Evolutionary conservation across 2,797 vertebrate genomes (phyloP).

Genomic region (Premnoplex brunnescens): DNA sequence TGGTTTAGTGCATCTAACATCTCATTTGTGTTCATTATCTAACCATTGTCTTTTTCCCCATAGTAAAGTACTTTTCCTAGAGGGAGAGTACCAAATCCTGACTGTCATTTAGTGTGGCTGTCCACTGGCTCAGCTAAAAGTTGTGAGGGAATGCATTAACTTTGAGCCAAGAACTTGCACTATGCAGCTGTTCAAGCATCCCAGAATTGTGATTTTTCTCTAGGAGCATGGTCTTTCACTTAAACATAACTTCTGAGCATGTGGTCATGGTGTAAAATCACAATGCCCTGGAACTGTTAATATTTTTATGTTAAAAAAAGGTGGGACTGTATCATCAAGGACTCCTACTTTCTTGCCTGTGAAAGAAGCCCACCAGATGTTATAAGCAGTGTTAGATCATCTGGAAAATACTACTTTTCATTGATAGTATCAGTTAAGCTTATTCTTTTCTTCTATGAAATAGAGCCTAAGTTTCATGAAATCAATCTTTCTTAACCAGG

Average conservation of each 20-base stretch:
- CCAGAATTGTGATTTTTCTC: neutral
- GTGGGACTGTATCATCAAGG: neutral
- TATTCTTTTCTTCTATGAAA: neutral
- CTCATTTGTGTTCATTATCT: neutral
- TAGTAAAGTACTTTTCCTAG: neutral
- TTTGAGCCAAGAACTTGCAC: neutral
- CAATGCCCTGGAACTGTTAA: neutral
- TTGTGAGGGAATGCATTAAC: neutral
- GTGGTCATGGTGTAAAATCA: neutral
- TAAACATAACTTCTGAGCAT: neutral
- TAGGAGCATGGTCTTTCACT: neutral
- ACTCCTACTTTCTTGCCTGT: neutral
- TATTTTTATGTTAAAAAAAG: neutral
- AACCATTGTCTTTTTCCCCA: neutral
- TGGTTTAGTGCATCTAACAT: constrained; percentile 51
- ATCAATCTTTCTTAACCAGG: neutral
- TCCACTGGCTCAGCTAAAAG: neutral
- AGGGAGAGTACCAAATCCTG: neutral
- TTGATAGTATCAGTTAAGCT: neutral
- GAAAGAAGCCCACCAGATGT: neutral
- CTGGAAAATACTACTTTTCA: neutral
- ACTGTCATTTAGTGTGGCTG: neutral
- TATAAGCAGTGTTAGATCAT: neutral
- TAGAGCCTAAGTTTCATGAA: neutral
- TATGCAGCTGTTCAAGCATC: neutral